phyloP scores from a whole-genome alignment of 2,113 vertebrate species.

The Dendropsophus ebraccatus region DNA sequence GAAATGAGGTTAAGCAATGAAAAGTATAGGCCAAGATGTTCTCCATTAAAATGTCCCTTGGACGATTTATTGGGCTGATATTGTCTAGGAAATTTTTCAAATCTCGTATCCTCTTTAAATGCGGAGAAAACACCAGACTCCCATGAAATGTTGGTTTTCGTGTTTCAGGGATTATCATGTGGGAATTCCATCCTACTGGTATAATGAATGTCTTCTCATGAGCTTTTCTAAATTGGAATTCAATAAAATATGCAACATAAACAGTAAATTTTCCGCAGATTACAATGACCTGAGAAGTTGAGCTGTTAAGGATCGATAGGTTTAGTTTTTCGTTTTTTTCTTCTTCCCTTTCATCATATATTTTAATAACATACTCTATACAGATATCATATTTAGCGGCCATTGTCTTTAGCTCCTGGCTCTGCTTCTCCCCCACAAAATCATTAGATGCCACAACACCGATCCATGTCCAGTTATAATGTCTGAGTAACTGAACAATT shows the following conservation, averaged over 20 bases:
- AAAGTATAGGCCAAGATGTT: neutral
- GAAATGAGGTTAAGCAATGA: neutral
- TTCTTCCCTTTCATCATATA: neutral
- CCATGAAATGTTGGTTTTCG: neutral
- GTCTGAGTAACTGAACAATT: too few relatives aligned
- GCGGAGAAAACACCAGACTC: neutral
- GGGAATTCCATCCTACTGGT: neutral
- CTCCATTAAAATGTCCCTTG: neutral
- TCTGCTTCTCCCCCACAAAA: neutral
- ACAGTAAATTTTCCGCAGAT: neutral
- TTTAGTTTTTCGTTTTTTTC: neutral
- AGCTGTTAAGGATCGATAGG: neutral
- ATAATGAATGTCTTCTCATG: constrained; percentile 26
- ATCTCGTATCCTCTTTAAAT: neutral
- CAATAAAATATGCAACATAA: neutral
- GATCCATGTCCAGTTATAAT: too few relatives aligned
- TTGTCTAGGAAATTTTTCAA: neutral
- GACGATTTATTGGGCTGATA: neutral
- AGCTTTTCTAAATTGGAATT: neutral
- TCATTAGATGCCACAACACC: too few relatives aligned
- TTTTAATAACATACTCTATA: constrained; percentile 5
- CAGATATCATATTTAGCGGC: neutral
- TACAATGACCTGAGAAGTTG: neutral
- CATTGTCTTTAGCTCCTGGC: neutral
- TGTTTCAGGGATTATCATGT: neutral